Conservation (phyloP, 2,113 vertebrate genomes). For the Oxyura jamaicensis region DNA sequence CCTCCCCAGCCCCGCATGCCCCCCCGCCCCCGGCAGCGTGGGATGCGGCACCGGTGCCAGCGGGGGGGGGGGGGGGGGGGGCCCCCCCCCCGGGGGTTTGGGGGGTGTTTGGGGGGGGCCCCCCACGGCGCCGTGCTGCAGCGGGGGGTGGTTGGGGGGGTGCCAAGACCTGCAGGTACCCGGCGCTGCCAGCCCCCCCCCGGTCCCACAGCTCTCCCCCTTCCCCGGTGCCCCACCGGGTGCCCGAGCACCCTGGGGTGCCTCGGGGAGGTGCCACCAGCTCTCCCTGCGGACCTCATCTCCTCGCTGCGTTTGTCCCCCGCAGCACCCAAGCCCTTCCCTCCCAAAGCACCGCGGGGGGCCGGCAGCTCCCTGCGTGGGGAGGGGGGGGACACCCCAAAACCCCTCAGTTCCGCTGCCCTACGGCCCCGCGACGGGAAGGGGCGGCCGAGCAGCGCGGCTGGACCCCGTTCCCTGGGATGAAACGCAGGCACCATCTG, state of each 20-base stretch:
- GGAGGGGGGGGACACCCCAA: neutral
- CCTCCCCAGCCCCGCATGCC: fast-evolving
- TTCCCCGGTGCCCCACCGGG: fast-evolving
- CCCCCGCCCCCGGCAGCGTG: neutral
- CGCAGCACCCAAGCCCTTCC: neutral
- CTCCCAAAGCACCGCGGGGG: neutral
- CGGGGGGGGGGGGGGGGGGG: neutral
- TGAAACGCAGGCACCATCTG: slow-evolving; percentile 61
- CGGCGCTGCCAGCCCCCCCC: neutral
- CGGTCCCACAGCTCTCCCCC: neutral
- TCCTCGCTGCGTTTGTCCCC: neutral
- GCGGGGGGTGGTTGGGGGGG: neutral
- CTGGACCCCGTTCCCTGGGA: slow-evolving; percentile 37
- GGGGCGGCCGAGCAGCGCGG: neutral
- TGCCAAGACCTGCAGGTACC: neutral
- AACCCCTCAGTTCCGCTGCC: neutral
- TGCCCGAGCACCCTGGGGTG: neutral
- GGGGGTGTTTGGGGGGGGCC: neutral
- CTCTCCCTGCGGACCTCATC: neutral
- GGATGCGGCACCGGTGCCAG: neutral
- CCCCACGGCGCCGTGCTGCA: neutral
- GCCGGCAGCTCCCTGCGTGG: neutral
- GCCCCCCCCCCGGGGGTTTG: neutral
- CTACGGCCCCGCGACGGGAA: fast-evolving
- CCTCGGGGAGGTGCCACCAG: neutral